Evolutionary conservation across 2,113 vertebrate genomes (phyloP), one percentile per base, ranked within the genome.

Genomic region (Salvelinus namaycush): DNA sequence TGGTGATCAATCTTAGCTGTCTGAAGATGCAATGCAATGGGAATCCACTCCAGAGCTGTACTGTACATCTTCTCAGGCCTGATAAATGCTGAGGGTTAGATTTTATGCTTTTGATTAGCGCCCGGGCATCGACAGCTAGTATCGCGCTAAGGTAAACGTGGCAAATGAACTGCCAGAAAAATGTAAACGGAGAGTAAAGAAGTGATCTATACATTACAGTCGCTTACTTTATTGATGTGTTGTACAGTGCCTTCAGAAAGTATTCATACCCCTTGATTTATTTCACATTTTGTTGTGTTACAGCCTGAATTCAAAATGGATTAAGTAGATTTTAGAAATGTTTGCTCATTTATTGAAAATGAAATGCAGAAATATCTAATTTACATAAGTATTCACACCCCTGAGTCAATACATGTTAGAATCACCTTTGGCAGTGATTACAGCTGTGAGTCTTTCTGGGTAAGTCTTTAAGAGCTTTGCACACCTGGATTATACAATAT

Each of bases 1-100:
- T 54, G 73, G 76, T 83, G 77, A 91, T 93, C 90, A 87, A 90
- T 93, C 90, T 90, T 0, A 18, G 65, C 87, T 89, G 92, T 90
- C 91, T 44, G 82, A 77, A 80, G 77, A 82, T 83, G 86, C 88
- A 86, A 87, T 72, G 79, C 79, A 78, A 79, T 79, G 79, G 74
- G 79, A 80, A 81, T 77, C 82, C 80, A 75, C 82, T 78, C 73
- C 74, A 34, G 79, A 80, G 75, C 86, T 78, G 77, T 34, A 34
- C 1, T 34, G 34, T 76, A 87, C 84, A 89, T 89, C 84, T 86
- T 76, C 34, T 2, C 60, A 60, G 71, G 68, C 72, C 74, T 88
- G 88, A 90, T 84, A 74, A 86, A 89, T 84, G 86, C 79, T 48
- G 54, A 39, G 49, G 75, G 73, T 76, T 64, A 84, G 79, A 70